Conservation (phyloP, 2,888 invertebrate species). For the Lasioglossum oenotherae region DNA sequence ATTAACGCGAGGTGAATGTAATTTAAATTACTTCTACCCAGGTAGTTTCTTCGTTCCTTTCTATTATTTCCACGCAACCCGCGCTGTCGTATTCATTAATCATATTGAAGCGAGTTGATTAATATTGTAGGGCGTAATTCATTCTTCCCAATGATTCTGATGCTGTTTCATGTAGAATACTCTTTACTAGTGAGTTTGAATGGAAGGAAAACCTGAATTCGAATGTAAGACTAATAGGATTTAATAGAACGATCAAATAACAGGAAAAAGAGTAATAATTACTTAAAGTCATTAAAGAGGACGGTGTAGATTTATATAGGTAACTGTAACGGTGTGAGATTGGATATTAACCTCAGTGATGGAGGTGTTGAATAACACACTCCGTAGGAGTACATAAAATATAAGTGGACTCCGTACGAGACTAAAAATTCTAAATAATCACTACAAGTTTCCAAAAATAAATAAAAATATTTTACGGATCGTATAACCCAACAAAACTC, state of each 20-base stretch:
- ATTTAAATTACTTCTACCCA: constrained; percentile 5
- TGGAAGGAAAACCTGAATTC: neutral
- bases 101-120: neutral
- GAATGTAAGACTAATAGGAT: neutral
- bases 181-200: neutral
- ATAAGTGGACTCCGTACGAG: neutral
- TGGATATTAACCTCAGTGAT: neutral
- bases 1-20: neutral
- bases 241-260: neutral
- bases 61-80: neutral
- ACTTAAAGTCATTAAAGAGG: neutral
- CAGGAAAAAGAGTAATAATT: neutral
- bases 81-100: neutral
- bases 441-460: neutral
- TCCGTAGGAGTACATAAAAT: neutral
- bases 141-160: neutral
- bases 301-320: neutral
- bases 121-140: neutral
- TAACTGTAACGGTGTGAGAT: neutral
- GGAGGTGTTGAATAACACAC: neutral
- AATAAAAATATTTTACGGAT: neutral
- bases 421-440: neutral
- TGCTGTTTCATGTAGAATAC: neutral
- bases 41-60: constrained; percentile 3
- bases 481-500: neutral